A percentile compares a stretch with the other conserved stretches of the same genome.
phyloP scores from a whole-genome alignment of 2,113 vertebrate genomes.

The Urocitellus parryii region DNA sequence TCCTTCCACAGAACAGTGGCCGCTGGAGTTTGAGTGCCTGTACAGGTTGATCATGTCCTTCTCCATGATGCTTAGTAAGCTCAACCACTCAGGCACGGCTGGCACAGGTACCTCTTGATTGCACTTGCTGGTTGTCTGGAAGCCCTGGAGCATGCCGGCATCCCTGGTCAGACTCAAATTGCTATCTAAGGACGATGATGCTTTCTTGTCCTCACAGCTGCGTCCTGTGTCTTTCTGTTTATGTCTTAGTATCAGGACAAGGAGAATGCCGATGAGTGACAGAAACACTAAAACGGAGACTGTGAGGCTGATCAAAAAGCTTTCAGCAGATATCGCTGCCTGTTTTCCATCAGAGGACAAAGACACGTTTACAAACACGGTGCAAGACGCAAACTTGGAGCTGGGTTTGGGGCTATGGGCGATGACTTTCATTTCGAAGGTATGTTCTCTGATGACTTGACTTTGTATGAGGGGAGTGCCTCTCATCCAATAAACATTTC shows the following conservation, averaged over 20 bases:
- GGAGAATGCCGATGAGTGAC: slow-evolving; percentile 87
- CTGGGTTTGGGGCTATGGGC: slow-evolving; percentile 91
- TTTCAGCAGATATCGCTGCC: slow-evolving; percentile 73
- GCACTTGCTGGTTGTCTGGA: slow-evolving; percentile 57
- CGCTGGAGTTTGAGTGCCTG: slow-evolving; percentile 90
- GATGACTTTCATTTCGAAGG: slow-evolving; percentile 89
- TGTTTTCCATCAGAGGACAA: slow-evolving; percentile 86
- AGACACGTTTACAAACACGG: slow-evolving; percentile 93
- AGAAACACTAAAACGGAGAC: slow-evolving; percentile 89
- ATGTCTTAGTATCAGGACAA: slow-evolving; percentile 87
- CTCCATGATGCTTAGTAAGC: slow-evolving; percentile 80
- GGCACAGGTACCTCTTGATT: slow-evolving; percentile 73
- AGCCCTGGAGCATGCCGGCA: slow-evolving; percentile 3
- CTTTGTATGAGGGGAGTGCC: slow-evolving; percentile 86
- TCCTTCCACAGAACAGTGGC: slow-evolving; percentile 92
- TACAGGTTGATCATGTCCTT: slow-evolving; percentile 81
- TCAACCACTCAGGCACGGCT: slow-evolving; percentile 84
- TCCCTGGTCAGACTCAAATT: slow-evolving; percentile 60
- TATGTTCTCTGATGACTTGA: slow-evolving; percentile 74
- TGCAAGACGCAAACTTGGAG: slow-evolving; percentile 90
- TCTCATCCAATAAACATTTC: slow-evolving; percentile 89
- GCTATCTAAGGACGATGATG: slow-evolving; percentile 71
- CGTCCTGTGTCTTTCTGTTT: slow-evolving; percentile 86
- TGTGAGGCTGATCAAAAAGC: slow-evolving; percentile 87
- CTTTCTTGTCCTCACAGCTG: slow-evolving; percentile 81